These are phyloP conservation scores for Trachelus tabidus DNA, from an alignment of 2,888 invertebrate genomes.

Conservation along the genomic window DNA sequence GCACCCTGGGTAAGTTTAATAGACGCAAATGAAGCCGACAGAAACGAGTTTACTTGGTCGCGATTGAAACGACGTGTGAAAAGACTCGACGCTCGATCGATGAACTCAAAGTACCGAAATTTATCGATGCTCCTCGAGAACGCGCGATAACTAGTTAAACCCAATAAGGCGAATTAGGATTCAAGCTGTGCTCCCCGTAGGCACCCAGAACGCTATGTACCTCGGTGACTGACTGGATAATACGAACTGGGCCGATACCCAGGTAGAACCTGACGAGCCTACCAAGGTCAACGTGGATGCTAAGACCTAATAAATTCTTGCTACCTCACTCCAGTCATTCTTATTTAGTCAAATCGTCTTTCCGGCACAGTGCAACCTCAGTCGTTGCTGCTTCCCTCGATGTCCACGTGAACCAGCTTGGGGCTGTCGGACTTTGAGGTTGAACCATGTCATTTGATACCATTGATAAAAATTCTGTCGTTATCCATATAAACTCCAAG, in stretches of 20 bases:
- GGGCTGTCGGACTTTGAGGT: too few relatives aligned
- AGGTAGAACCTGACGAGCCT: conserved; percentile 47
- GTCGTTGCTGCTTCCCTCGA: too few relatives aligned
- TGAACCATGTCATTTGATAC: too few relatives aligned
- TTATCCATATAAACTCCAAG: too few relatives aligned
- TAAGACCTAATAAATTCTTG: neutral
- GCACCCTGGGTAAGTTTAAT: neutral
- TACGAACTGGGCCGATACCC: conserved; percentile 28
- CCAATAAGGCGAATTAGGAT: conserved; percentile 53
- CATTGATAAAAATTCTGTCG: too few relatives aligned
- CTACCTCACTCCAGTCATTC: neutral
- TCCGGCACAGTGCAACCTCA: neutral
- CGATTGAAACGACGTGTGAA: neutral
- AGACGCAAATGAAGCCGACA: neutral
- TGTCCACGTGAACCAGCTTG: too few relatives aligned
- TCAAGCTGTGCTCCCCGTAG: conserved; percentile 43
- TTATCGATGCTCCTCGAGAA: neutral
- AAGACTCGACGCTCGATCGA: neutral
- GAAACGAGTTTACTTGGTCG: neutral
- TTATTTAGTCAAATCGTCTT: neutral
- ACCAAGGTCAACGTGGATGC: conserved; percentile 35
- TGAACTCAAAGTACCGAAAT: neutral
- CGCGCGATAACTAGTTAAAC: conserved; percentile 43
- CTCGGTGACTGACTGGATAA: conserved; percentile 27
- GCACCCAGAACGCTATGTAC: conserved; percentile 28